Evolutionary conservation across 2,113 vertebrate genomes (phyloP).

Genomic region (Turdus rufiventris): DNA sequence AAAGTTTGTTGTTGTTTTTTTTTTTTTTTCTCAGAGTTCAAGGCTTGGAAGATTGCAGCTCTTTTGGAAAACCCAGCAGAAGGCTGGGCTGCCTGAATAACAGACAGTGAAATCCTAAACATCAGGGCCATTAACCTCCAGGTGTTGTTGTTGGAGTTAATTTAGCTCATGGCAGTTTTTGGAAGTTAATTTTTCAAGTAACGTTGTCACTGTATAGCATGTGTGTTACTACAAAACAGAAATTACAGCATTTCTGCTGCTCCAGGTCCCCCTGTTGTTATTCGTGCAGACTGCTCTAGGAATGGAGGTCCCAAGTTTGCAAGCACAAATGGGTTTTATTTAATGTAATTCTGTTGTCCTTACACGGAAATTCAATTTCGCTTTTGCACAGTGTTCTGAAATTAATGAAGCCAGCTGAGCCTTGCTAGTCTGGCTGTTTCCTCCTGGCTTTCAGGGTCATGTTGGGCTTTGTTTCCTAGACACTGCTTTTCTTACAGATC

Average conservation of each 20-base stretch:
- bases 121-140: not conserved
- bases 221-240: not conserved
- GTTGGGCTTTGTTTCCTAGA: not conserved
- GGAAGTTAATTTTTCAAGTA: not conserved
- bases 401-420: not conserved
- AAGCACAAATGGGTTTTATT: not conserved
- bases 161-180: not conserved
- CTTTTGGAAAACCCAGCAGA: not conserved
- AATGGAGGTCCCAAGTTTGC: not conserved
- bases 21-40: not conserved
- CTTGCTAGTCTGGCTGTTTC: not conserved
- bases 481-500: not conserved
- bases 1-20: not conserved
- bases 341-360: not conserved
- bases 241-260: not conserved
- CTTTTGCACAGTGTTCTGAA: not conserved
- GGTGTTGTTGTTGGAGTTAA: not conserved
- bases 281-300: not conserved
- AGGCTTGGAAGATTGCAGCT: not conserved
- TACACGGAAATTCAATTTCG: not conserved
- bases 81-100: not conserved
- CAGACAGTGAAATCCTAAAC: not conserved
- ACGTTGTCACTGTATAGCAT: not conserved
- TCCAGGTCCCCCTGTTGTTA: rapidly evolving
- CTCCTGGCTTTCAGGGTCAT: not conserved